phyloP scores from a whole-genome alignment of 2,797 vertebrate species.

The Synanceia verrucosa region DNA sequence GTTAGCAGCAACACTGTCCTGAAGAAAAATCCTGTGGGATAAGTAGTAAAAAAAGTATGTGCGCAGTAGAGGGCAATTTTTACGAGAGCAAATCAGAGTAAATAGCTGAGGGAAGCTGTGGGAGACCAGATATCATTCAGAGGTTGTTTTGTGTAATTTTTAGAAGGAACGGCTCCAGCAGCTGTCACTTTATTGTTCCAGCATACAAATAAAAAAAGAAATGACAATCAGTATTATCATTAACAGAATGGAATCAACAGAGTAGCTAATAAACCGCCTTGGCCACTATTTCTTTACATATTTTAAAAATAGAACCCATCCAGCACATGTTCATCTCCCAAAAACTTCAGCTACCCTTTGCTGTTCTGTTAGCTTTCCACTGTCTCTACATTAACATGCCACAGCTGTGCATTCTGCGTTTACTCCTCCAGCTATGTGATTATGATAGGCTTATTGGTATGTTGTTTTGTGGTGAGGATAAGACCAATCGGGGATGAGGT shows the following conservation, averaged over 20 bases:
- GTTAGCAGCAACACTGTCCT: slow-evolving; percentile 54
- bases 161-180: slow-evolving; percentile 52
- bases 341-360: slow-evolving; percentile 8
- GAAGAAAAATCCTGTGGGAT: slow-evolving; percentile 53
- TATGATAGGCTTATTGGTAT: slow-evolving; percentile 77
- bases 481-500: slow-evolving; percentile 69
- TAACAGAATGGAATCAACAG: slow-evolving; percentile 56
- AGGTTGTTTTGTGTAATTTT: slow-evolving; percentile 54
- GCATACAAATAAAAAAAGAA: slow-evolving; percentile 61
- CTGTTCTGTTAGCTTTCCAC: slow-evolving; percentile 39
- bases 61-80: slow-evolving; percentile 55
- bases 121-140: slow-evolving; percentile 67
- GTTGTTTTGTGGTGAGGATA: slow-evolving; percentile 75
- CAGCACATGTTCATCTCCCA: slow-evolving; percentile 29
- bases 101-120: slow-evolving; percentile 61
- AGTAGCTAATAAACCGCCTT: slow-evolving; percentile 57
- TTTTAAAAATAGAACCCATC: slow-evolving; percentile 61
- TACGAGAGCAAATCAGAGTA: slow-evolving; percentile 53
- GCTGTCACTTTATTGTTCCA: slow-evolving; percentile 69
- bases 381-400: slow-evolving; percentile 53
- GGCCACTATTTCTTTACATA: slow-evolving; percentile 5
- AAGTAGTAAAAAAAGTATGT: slow-evolving; percentile 41
- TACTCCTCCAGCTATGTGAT: slow-evolving; percentile 72
- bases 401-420: slow-evolving; percentile 54
- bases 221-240: slow-evolving; percentile 65